A percentile compares a stretch with the other conserved stretches of the same genome.
Evolutionary conservation across 2,113 vertebrate species (phyloP).

Genomic region (Aramus guarauna): DNA sequence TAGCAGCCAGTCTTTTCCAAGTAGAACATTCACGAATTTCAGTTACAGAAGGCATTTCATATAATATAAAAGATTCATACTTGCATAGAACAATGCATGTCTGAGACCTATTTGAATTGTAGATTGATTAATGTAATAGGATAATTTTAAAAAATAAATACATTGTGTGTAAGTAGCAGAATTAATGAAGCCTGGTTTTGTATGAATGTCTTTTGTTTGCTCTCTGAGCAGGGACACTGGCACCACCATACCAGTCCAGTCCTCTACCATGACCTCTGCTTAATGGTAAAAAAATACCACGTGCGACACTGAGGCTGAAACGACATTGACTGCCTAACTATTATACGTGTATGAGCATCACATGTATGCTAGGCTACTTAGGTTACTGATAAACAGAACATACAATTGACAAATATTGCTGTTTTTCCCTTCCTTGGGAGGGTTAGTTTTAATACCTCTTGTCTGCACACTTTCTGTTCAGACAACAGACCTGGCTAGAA

Average conservation of each 20-base stretch:
- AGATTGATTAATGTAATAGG: background rate
- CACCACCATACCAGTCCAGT: background rate
- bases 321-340: accelerated
- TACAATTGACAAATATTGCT: background rate
- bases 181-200: background rate
- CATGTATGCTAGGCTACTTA: background rate
- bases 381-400: background rate
- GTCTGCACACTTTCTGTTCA: background rate
- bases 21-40: background rate
- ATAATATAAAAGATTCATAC: background rate
- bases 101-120: background rate
- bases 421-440: background rate
- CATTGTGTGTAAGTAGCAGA: background rate
- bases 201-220: background rate
- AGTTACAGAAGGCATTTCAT: background rate
- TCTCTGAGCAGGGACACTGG: background rate
- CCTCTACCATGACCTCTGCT: background rate
- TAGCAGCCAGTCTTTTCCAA: background rate
- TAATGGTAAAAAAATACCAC: background rate
- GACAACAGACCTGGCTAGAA: background rate
- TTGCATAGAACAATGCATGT: background rate
- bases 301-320: background rate
- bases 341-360: background rate
- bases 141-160: background rate
- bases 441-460: background rate